Base-by-base conservation (phyloP, 2,113 vertebrate species). In the Laticauda colubrina region DNA sequence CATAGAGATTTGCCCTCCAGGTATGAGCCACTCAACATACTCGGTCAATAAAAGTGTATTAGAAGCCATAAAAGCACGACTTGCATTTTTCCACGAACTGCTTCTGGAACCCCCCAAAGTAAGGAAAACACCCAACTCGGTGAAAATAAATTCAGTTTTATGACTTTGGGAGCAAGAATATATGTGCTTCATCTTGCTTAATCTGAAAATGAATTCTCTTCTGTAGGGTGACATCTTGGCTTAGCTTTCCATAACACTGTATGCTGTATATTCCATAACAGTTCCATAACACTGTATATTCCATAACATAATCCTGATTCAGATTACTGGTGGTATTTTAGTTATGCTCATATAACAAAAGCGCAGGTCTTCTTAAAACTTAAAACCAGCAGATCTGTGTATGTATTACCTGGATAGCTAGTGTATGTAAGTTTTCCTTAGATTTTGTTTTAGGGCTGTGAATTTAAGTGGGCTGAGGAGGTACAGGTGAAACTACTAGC, bases 41-140 rank as follows among this genome's bases (percentile, higher is more conserved):
- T 98, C 98, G 0, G 99, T 99, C 96, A 99, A 98, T 95, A 99
- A 98, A 97, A 99, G 98, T 96, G 99, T 99, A 95, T 97, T 99
- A 94, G 98, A 99, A 97, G 99, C 99, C 89, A 99, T 99, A 96
- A 98, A 98, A 97, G 98, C 98, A 93, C 95, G 98, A 96, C 98
- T 99, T 91, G 98, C 98, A 94, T 98, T 99, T 95, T 99, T 99
- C 96, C 99, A 99, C 94, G 98, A 99, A 95, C 98, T 99, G 94
- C 97, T 99, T 15, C 98, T 99, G 87, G 99, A 99, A 95, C 99
- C 99, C 69, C 99, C 99, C 94, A 99, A 99, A 98, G 99, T 99
- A 98, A 95, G 96, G 89, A 75, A 93, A 94, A 89, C 34, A 3
- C 93, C 26, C 51, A 59, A 0, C 26, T 92, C 45, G 29, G 81